These are phyloP conservation scores for Macrosoma leucophasiata DNA, from an alignment of 2,888 invertebrate species.

Conservation along the genomic window DNA sequence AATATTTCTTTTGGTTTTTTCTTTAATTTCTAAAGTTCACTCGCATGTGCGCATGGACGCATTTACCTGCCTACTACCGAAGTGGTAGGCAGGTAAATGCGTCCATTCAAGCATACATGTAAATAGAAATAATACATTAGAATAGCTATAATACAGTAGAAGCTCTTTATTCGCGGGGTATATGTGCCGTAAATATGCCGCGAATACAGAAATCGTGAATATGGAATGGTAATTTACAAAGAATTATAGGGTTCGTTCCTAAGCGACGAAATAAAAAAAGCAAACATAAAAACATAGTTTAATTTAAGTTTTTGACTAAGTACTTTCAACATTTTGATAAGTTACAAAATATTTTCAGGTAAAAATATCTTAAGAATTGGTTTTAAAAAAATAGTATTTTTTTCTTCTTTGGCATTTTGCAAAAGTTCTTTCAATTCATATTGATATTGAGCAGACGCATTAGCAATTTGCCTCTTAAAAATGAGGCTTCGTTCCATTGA, in stretches of 20 bases:
- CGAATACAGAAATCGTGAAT: constrained; percentile 11
- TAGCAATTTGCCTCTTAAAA: constrained; percentile 26
- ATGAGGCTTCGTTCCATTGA: constrained; percentile 26
- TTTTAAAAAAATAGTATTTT: constrained; percentile 22
- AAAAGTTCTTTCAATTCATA: constrained; percentile 25
- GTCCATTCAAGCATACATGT: too few species aligned
- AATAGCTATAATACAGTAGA: constrained; percentile 13
- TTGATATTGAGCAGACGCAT: constrained; percentile 23
- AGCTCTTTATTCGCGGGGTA: constrained; percentile 15
- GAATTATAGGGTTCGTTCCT: constrained; percentile 1
- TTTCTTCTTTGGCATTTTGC: constrained; percentile 22
- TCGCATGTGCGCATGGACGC: too few species aligned
- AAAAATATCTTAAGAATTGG: constrained; percentile 19
- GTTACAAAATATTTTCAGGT: constrained; percentile 8
- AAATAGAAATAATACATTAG: too few species aligned
- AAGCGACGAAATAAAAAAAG: constrained; percentile 9
- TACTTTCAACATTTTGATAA: constrained; percentile 13
- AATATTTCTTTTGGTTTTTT: too few species aligned
- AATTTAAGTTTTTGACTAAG: constrained; percentile 13
- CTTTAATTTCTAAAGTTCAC: too few species aligned
- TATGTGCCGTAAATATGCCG: constrained; percentile 10
- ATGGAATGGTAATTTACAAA: constrained; percentile 7
- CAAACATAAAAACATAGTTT: constrained; percentile 7
- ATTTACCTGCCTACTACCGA: too few species aligned
- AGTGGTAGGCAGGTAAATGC: too few species aligned